Conservation (phyloP, 2,797 vertebrate species). For the Sebastes dallii region DNA sequence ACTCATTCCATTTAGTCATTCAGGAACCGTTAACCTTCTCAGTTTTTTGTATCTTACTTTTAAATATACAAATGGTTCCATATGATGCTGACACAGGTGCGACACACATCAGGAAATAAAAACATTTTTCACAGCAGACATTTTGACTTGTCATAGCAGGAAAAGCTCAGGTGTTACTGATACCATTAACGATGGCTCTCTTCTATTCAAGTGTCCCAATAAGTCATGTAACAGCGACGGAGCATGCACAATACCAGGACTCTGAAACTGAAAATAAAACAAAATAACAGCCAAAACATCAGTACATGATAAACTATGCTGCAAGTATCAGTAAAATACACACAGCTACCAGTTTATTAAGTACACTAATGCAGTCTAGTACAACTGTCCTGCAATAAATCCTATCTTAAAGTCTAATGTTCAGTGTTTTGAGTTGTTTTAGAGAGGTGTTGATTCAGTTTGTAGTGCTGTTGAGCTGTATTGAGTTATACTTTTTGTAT, state of each 20-base stretch:
- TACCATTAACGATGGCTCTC: background rate
- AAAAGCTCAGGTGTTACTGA: background rate
- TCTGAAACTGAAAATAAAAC: background rate
- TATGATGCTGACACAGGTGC: background rate
- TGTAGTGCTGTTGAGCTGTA: too few relatives aligned
- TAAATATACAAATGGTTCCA: too few relatives aligned
- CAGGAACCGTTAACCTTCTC: background rate
- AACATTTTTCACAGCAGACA: background rate
- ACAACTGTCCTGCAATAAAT: background rate
- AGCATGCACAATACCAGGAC: background rate
- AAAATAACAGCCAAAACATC: background rate
- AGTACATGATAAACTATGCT: background rate
- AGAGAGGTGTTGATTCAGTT: too few relatives aligned
- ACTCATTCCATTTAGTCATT: background rate
- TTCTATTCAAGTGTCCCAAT: background rate
- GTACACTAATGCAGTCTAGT: background rate
- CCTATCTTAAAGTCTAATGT: too few relatives aligned
- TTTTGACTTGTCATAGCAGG: background rate
- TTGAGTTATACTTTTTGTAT: too few relatives aligned
- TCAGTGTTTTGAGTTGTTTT: too few relatives aligned
- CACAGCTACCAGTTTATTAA: background rate
- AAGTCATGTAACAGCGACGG: background rate
- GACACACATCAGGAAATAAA: background rate
- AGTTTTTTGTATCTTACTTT: rapidly evolving
- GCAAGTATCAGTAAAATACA: background rate